Base-by-base conservation (phyloP, 2,888 invertebrate genomes). In the Tetheella fluctuosa region DNA sequence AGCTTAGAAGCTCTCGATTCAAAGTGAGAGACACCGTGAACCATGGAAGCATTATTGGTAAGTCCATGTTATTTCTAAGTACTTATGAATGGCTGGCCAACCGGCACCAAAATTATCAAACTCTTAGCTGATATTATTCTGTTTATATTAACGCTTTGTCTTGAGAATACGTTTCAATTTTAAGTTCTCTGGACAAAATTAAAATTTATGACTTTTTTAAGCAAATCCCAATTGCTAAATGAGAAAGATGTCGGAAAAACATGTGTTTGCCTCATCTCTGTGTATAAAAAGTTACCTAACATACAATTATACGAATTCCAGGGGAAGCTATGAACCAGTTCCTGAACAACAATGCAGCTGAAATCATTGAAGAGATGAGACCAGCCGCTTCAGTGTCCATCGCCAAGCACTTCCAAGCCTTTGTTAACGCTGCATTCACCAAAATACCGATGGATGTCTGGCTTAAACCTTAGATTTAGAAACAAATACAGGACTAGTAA, bases 251-350 rank as follows among this genome's bases (percentile, higher is more conserved):
- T 8, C 7, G 8, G 30, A 5, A 30, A 30, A 30, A 30, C 7
- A 6, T 1, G 5, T n/a, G n/a, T n/a, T n/a, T n/a, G 30, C 30
- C 7, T 5, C 1, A 30, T 8, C 7, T 13, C 13, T 13, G 1
- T 7, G 30, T 10, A 8, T 30, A 10, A 8, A 10, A 10, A 30
- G 10, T 30, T 10, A 30, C 13, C 13, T 34, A 13, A 34, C 13
- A 13, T n/a, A 10, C 54, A 56, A 39, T 56, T 17, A 15, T 62
- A 58, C n/a, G 59, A 30, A 69, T 89, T 88, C 30, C 86, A 96
- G 96, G 96, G 48, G 95, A 96, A 81, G 97, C 97, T 0, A 96
- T 97, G 95, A 97, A 97, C 85, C 96, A 96, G 82, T 97, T 97
- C 84, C 88, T 97, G 65, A 97, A 97, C 88, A 96, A 95, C 83